Percentiles rank a stretch among this genome's conserved stretches.
Conservation (phyloP, 2,113 vertebrate genomes). For the Paraplagusia blochii region DNA sequence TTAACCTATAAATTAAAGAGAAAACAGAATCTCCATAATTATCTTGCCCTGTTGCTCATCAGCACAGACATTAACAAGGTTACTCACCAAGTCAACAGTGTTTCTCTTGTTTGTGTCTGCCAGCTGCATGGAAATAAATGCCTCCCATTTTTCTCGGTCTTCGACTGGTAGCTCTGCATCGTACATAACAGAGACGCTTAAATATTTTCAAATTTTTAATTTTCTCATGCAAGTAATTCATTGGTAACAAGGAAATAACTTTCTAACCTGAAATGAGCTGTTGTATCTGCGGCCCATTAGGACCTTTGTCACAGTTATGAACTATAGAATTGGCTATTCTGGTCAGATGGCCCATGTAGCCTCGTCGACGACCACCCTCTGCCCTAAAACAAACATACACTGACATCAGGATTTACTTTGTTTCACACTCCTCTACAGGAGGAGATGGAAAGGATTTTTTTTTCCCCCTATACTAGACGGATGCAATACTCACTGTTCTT, state of each 20-base stretch:
- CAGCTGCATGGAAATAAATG: slow-evolving; percentile 89
- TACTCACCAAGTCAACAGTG: slow-evolving; percentile 95
- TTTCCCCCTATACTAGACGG: not conserved
- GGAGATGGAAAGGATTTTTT: not conserved
- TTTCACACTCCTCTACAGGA: not conserved
- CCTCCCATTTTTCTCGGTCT: slow-evolving; percentile 90
- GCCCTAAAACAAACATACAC: slow-evolving; percentile 69
- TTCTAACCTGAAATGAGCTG: slow-evolving; percentile 86
- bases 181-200: slow-evolving; percentile 4
- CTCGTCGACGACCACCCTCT: slow-evolving; percentile 90
- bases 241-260: not conserved
- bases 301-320: slow-evolving; percentile 93
- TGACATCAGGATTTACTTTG: not conserved
- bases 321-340: slow-evolving; percentile 97
- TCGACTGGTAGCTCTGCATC: slow-evolving; percentile 86
- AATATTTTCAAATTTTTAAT: not conserved
- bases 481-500: slow-evolving; percentile 89
- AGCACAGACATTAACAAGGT: not conserved
- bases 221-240: not conserved
- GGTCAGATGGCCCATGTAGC: slow-evolving; percentile 97
- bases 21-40: not conserved
- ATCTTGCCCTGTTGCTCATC: not conserved
- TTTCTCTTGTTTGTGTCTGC: slow-evolving; percentile 98
- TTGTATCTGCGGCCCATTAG: slow-evolving; percentile 84
- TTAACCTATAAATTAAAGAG: not conserved